Evolutionary conservation across 2,113 vertebrate genomes (phyloP), one percentile per base, ranked within the genome.

Genomic region (Conger conger): DNA sequence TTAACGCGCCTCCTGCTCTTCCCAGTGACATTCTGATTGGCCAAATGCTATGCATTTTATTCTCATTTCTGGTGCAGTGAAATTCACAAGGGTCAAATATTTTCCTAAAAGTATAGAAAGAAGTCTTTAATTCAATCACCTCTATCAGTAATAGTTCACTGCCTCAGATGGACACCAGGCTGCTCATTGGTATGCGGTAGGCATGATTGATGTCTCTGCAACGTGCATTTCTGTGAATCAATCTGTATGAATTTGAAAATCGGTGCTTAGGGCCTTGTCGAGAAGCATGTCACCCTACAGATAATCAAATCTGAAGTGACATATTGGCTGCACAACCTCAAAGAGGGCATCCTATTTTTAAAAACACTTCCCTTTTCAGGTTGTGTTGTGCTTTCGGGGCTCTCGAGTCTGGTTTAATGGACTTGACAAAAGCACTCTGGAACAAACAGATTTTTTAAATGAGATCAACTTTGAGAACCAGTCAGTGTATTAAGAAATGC

Each of bases 321-420:
- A 81, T 45, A 27, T 36, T 33, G 45, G 78, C 83, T 35, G 18
- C 50, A 40, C 76, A 82, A 77, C 81, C 87, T 83, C 45, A 50
- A 78, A 36, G 80, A 82, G 80, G 30, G 57, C 40, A 60, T 84
- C 83, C 35, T 82, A 82, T 53, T 84, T 78, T 84, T 57, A 84
- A 77, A 86, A 54, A 86, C 84, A 80, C 54, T 86, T 78, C 17
- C 82, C 33, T 79, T 80, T 79, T 30, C 54, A 76, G 81, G 79
- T 84, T 82, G 16, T 78, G 53, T 84, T 77, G 54, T 33, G 73
- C 45, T 83, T 45, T 45, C 0, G 30, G 45, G 82, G 15, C n/a
- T 84, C 73, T 36, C 15, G 23, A 45, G 76, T 57, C 5, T 11
- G 38, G 37, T 73, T 76, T 36, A 40, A 73, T 68, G 38, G 16